Conservation (phyloP, 2,888 invertebrate species). For the Drosophila borealis region DNA sequence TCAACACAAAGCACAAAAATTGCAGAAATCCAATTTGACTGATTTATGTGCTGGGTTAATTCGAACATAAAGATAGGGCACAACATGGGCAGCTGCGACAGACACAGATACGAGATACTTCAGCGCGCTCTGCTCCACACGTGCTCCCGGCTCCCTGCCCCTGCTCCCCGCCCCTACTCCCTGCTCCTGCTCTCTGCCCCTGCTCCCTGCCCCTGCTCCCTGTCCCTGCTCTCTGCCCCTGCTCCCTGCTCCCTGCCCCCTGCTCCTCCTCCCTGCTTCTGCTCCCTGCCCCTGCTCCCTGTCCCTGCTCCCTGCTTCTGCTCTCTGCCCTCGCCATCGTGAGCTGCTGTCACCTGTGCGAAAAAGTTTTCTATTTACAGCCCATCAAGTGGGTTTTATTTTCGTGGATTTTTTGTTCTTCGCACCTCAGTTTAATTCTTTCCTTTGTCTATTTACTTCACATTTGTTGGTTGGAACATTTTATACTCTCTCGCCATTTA, state of each 20-base stretch:
- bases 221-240: no score
- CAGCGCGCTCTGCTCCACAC: slow-evolving; percentile 28
- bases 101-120: slow-evolving; percentile 49
- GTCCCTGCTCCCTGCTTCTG: no score
- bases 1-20: slow-evolving; percentile 16
- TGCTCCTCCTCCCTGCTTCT: background rate
- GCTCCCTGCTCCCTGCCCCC: background rate
- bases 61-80: slow-evolving; percentile 72
- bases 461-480: slow-evolving; percentile 56
- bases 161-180: background rate
- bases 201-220: background rate
- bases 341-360: slow-evolving; percentile 52
- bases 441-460: slow-evolving; percentile 35
- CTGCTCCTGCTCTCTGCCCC: background rate
- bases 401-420: slow-evolving; percentile 38
- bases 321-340: background rate
- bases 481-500: slow-evolving; percentile 68
- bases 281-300: background rate
- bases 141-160: background rate
- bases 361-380: slow-evolving; percentile 72
- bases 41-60: slow-evolving; percentile 71
- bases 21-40: slow-evolving; percentile 68
- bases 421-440: slow-evolving; percentile 5
- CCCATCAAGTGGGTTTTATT: slow-evolving; percentile 63
- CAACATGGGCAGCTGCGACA: slow-evolving; percentile 48